Conservation (phyloP, 2,888 invertebrate genomes). For the Amphimallon solstitiale region DNA sequence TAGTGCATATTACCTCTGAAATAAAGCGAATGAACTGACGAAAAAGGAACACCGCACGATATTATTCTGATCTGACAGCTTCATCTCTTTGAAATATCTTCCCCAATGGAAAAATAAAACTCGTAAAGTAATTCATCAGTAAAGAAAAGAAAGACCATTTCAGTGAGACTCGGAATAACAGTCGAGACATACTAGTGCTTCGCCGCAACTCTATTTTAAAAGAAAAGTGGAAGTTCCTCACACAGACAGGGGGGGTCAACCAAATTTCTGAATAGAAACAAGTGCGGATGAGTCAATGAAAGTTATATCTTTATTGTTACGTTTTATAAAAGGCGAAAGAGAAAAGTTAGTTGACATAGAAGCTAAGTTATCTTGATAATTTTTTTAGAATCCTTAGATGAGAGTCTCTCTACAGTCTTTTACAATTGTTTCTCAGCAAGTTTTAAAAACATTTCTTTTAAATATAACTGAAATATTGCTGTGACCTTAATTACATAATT, state of each 20-base stretch:
- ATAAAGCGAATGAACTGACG: constrained; percentile 33
- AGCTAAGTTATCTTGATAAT: too few species aligned
- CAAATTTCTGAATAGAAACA: constrained; percentile 1
- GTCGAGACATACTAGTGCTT: constrained; percentile 16
- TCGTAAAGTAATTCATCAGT: constrained; percentile 52
- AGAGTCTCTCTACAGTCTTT: too few species aligned
- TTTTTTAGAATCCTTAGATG: too few species aligned
- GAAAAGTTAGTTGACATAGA: too few species aligned
- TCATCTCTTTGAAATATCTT: constrained; percentile 51
- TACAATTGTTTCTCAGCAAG: too few species aligned
- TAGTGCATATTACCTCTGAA: constrained; percentile 33
- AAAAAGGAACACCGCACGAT: constrained; percentile 47
- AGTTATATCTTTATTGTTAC: too few species aligned
- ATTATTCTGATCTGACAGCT: constrained; percentile 51
- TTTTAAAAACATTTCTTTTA: too few species aligned
- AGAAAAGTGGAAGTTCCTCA: not conserved
- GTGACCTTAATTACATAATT: too few species aligned
- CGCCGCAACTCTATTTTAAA: not conserved
- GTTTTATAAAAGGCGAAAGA: too few species aligned
- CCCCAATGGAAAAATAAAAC: constrained; percentile 51
- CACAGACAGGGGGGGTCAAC: constrained; percentile 4
- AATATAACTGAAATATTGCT: too few species aligned
- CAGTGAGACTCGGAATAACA: constrained; percentile 14
- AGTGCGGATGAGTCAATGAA: not conserved
- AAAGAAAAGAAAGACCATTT: constrained; percentile 33